phyloP scores from a whole-genome alignment of 2,113 vertebrate genomes.

The Mus musculus region DNA sequence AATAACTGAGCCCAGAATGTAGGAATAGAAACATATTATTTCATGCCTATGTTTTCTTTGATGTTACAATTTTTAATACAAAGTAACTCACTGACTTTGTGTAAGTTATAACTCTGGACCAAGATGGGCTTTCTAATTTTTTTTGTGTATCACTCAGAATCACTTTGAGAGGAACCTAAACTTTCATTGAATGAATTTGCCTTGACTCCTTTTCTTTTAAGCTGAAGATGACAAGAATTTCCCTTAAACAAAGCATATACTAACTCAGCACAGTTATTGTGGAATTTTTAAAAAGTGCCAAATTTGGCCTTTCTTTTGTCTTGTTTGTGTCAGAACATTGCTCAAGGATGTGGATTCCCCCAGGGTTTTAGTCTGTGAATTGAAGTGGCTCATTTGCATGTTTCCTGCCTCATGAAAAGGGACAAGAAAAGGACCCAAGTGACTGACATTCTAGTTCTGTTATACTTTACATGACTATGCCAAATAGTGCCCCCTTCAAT shows the following conservation, averaged over 20 bases:
- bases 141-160: neutral
- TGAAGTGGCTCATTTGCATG: slow-evolving; percentile 40
- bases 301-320: slow-evolving; percentile 41
- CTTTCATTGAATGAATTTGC: slow-evolving; percentile 12
- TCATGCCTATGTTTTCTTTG: neutral
- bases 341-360: slow-evolving; percentile 37
- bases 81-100: neutral
- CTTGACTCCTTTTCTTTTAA: slow-evolving; percentile 14
- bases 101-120: neutral
- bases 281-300: slow-evolving; percentile 54
- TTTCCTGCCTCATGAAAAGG: slow-evolving; percentile 59
- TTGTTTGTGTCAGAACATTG: slow-evolving; percentile 67
- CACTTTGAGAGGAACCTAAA: slow-evolving; percentile 12
- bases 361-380: slow-evolving; percentile 58
- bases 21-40: slow-evolving; percentile 54
- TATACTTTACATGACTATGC: slow-evolving; percentile 26
- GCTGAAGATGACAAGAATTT: slow-evolving; percentile 50
- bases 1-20: neutral
- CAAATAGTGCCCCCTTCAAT: neutral
- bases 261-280: slow-evolving; percentile 32
- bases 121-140: neutral
- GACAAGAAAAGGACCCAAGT: slow-evolving; percentile 42
- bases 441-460: neutral
- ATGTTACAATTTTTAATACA: slow-evolving; percentile 36
- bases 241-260: slow-evolving; percentile 50